Conservation (phyloP, 1,140 invertebrate genomes). For the Drosophila equinoxialis region DNA sequence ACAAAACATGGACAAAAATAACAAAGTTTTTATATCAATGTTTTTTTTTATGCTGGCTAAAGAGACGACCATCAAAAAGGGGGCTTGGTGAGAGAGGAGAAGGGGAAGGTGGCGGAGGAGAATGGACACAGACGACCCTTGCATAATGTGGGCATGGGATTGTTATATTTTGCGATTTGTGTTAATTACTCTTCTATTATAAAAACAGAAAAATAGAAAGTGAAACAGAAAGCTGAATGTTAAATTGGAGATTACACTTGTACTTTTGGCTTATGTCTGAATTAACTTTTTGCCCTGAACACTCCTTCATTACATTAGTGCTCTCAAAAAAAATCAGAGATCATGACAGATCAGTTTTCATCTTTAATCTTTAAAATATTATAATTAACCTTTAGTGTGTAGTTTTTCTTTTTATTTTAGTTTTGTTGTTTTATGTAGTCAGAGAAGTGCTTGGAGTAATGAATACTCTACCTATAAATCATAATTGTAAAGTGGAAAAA, state of each 20-base stretch:
- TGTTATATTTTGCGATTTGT: constrained; percentile 79
- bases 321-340: too few relatives aligned
- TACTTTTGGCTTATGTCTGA: too few relatives aligned
- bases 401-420: too few relatives aligned
- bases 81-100: neutral
- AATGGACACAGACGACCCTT: constrained; percentile 17
- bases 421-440: too few relatives aligned
- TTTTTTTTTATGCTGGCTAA: constrained; percentile 42
- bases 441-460: too few relatives aligned
- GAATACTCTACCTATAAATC: too few relatives aligned
- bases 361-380: too few relatives aligned
- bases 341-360: too few relatives aligned
- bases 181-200: constrained; percentile 79
- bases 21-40: constrained; percentile 36
- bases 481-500: too few relatives aligned
- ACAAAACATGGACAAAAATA: constrained; percentile 55
- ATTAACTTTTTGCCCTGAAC: too few relatives aligned
- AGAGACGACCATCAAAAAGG: neutral
- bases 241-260: neutral
- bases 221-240: neutral
- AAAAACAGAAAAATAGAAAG: constrained; percentile 1
- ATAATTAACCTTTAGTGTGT: too few relatives aligned
- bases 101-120: constrained; percentile 22
- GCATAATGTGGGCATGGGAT: constrained; percentile 37
- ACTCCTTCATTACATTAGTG: too few relatives aligned